Conservation (phyloP, 2,113 vertebrate genomes). For the Alethe diademata region DNA sequence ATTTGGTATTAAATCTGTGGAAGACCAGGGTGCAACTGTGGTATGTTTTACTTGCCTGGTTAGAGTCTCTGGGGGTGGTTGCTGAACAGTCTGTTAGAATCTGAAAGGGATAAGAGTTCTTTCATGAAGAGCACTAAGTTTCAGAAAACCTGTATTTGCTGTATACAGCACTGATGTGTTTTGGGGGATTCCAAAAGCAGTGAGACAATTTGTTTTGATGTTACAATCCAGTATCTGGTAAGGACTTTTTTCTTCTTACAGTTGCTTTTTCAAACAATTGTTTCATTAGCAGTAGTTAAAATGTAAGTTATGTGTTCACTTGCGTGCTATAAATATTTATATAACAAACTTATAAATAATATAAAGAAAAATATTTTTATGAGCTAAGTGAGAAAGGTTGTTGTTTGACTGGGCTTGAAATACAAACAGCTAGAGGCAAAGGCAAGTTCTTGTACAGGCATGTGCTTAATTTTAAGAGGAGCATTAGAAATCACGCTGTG, state of each 20-base stretch:
- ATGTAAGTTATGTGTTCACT: background rate
- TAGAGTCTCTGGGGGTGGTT: background rate
- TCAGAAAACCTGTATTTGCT: background rate
- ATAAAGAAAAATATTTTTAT: background rate
- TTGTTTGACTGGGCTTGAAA: background rate
- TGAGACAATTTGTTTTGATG: conserved; percentile 25
- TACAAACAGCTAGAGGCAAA: conserved; percentile 19
- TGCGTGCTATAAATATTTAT: background rate
- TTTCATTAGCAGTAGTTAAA: background rate
- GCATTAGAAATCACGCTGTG: background rate
- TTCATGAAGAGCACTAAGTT: background rate
- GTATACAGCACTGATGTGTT: background rate
- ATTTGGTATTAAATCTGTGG: background rate
- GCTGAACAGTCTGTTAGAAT: background rate
- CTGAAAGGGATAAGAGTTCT: background rate
- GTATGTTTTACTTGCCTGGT: background rate
- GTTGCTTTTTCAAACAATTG: background rate
- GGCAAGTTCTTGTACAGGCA: background rate
- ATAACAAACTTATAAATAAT: background rate
- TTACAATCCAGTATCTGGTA: background rate
- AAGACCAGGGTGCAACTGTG: background rate
- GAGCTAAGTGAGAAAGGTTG: background rate
- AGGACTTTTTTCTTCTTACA: background rate
- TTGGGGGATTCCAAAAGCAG: background rate
- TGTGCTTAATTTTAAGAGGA: background rate